Conservation (phyloP, 2,888 invertebrate species). For the Penaeus monodon region DNA sequence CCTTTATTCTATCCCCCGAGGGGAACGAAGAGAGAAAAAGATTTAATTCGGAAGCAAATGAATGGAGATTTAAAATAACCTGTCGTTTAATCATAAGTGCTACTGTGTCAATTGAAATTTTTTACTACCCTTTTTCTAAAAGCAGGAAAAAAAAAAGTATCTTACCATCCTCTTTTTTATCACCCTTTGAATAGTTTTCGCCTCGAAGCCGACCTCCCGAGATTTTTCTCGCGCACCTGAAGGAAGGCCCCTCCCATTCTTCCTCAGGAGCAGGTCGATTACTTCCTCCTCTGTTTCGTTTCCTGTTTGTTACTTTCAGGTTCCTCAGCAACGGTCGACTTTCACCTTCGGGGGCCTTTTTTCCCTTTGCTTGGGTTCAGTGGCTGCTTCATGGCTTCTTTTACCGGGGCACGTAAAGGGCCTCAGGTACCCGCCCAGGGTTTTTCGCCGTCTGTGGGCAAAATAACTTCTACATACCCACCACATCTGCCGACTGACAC, state of each 20-base stretch:
- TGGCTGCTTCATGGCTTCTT: neutral
- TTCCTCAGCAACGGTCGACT: slow-evolving; percentile 10
- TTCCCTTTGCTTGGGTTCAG: neutral
- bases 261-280: neutral
- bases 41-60: too few species aligned
- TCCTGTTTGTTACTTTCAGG: neutral
- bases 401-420: neutral
- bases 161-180: slow-evolving; percentile 40
- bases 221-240: slow-evolving; percentile 9
- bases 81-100: too few species aligned
- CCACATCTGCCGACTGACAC: too few species aligned
- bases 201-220: slow-evolving; percentile 42
- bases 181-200: neutral
- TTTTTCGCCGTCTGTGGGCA: too few species aligned
- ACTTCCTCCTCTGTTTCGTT: neutral
- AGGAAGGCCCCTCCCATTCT: slow-evolving; percentile 45
- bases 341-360: neutral
- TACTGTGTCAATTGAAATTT: too few species aligned
- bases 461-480: too few species aligned
- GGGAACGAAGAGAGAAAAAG: too few species aligned
- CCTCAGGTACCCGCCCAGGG: neutral
- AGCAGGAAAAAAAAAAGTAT: neutral
- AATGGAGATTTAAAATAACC: too few species aligned
- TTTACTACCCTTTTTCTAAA: neutral
- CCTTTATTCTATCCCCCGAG: too few species aligned